Conservation (phyloP, 2,888 invertebrate genomes). For the Saturnia pavonia region DNA sequence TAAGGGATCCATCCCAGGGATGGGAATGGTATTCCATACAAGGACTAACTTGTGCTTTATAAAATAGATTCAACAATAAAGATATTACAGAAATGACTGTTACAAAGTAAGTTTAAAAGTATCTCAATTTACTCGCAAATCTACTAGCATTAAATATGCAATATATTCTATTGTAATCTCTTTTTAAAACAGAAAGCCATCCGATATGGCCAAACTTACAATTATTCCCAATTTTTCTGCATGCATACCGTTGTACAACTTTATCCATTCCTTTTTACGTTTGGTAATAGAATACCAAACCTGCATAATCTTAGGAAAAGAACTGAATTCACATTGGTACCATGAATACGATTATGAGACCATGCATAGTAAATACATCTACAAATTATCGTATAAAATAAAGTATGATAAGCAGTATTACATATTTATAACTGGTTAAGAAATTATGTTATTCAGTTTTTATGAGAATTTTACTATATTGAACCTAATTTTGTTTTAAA, state of each 20-base stretch:
- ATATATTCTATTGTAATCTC: neutral
- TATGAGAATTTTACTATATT: no score
- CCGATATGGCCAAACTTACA: neutral
- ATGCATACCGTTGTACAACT: neutral
- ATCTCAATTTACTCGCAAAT: neutral
- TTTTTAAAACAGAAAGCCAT: neutral
- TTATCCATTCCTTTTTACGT: neutral
- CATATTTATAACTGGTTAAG: neutral
- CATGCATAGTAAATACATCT: neutral
- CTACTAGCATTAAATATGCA: neutral
- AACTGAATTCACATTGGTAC: neutral
- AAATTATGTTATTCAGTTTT: neutral
- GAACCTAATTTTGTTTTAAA: no score
- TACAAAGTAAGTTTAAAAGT: neutral
- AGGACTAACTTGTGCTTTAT: no score
- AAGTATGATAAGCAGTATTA: neutral
- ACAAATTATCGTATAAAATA: neutral
- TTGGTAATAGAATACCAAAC: conserved; percentile 4
- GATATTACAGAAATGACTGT: neutral
- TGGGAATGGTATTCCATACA: no score
- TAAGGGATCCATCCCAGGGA: no score
- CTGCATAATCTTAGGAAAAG: neutral
- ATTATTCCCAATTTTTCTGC: neutral
- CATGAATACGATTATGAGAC: neutral
- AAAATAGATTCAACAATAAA: no score